A percentile compares a stretch with the other conserved stretches of the same genome.
These are phyloP conservation scores for Mesorhabditis sp. DNA, from an alignment of 2,888 invertebrate genomes.

Conservation along the genomic window DNA sequence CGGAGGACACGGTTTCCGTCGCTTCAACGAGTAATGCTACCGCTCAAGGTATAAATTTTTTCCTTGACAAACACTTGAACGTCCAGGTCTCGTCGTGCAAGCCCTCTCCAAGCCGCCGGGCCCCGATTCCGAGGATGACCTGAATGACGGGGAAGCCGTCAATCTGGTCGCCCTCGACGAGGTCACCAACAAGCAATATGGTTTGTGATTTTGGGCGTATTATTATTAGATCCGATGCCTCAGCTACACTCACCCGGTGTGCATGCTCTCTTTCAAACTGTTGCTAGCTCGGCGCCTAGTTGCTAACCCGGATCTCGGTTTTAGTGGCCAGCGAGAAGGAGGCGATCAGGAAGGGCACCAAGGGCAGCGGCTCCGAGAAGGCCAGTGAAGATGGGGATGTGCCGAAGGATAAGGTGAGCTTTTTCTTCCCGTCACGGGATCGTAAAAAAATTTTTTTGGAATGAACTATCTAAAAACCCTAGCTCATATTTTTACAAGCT, in stretches of 20 bases:
- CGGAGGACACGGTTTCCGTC: background rate
- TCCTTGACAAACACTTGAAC: background rate
- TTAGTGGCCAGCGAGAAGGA: conserved; percentile 1
- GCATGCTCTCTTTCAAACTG: background rate
- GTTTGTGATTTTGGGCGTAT: conserved; percentile 20
- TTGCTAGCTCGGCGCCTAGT: background rate
- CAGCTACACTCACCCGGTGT: background rate
- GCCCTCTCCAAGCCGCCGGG: conserved; percentile 9
- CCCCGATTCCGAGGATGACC: conserved; percentile 42
- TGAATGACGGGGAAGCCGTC: conserved; percentile 48
- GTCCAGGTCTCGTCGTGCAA: background rate
- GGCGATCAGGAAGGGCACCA: background rate
- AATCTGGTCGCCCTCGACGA: conserved; percentile 54
- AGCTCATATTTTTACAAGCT: too few relatives aligned
- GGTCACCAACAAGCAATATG: conserved; percentile 31
- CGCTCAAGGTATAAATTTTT: background rate
- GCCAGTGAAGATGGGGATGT: conserved; percentile 31
- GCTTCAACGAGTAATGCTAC: background rate
- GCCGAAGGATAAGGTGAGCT: conserved; percentile 29
- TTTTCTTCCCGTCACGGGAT: conserved; percentile 16
- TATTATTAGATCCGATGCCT: too few relatives aligned
- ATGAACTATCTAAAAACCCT: too few relatives aligned
- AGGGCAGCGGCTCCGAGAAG: conserved; percentile 21
- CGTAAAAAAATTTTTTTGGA: background rate
- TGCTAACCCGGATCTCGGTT: background rate